Base-by-base conservation (phyloP, 2,888 invertebrate genomes). In the Ectobius pallidus region DNA sequence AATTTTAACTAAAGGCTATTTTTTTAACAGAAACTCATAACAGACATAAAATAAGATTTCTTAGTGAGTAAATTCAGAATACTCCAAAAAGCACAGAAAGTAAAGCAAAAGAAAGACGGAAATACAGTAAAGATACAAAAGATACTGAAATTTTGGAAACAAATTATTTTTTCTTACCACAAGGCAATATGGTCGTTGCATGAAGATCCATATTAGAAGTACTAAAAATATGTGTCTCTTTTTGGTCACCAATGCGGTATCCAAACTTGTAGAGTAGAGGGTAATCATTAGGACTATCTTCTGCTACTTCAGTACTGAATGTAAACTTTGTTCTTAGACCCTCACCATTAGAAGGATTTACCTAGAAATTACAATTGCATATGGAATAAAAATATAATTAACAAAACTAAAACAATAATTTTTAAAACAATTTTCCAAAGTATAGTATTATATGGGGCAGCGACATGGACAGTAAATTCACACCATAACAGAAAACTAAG, bases 261-360 rank as follows among this genome's bases (percentile, higher is more conserved):
- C 75, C 75, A 68, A 71, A 76, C 27, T 46, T 25, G 49, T 74
- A 76, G 18, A 70, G 68, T 11, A 77, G 58, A 20, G 76, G 74
- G 52, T 73, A 65, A 44, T 73, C 75, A 16, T 55, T 18, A 11
- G 46, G 39, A 14, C 61, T 62, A 52, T 75, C 76, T 46, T 74
- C 71, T 4, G 74, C 76, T 46, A 49, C 52, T 7, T 68, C 72
- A 1, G 75, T 70, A 25, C 52, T 34, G 39, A 77, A 75, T 1
- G 55, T 63, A 61, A 78, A 78, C 61, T 68, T 44, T 0, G 77
- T 77, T 16, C 72, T 67, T 42, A 77, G 73, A 18, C 77, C 78
- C 25, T 75, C 73, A 0, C 78, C 78, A 11, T 65, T 49, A 16
- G 25, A 42, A 22, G 78, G 78, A 25, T 52, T 61, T 16, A 78